A percentile compares a stretch with the other conserved stretches of the same genome.
These are phyloP conservation scores for Pseudomyrmex concolor DNA, from an alignment of 1,140 invertebrate genomes.

Conservation along the genomic window DNA sequence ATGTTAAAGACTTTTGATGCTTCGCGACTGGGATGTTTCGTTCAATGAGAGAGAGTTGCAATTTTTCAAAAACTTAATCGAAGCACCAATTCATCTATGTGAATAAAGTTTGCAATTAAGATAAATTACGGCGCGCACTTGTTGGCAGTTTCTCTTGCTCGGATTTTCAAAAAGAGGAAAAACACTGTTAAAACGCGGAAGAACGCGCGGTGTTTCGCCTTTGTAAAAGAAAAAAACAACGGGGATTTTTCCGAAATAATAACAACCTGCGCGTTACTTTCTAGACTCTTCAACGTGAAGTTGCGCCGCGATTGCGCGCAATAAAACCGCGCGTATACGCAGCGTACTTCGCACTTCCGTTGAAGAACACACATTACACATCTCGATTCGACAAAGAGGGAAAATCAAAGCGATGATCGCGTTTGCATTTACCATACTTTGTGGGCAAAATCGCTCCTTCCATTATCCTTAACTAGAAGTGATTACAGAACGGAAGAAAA, in stretches of 20 bases:
- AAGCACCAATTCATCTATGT: no score
- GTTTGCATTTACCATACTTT: slow-evolving; percentile 38
- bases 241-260: background rate
- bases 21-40: no score
- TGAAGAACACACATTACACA: background rate
- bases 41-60: no score
- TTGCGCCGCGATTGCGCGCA: background rate
- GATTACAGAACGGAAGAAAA: background rate
- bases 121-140: no score
- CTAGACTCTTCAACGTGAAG: background rate
- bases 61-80: no score
- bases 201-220: background rate
- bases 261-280: slow-evolving; percentile 18
- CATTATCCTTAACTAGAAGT: slow-evolving; percentile 27
- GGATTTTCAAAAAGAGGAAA: background rate
- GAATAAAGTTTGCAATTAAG: background rate
- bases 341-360: background rate
- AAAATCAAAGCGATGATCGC: slow-evolving; percentile 31
- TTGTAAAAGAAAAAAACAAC: background rate
- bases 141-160: background rate
- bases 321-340: slow-evolving; percentile 14
- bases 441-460: slow-evolving; percentile 14
- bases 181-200: background rate
- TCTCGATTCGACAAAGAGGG: background rate
- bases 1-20: no score